These are phyloP conservation scores for Tauraco erythrolophus DNA, from an alignment of 2,113 vertebrate species.

Conservation along the genomic window DNA sequence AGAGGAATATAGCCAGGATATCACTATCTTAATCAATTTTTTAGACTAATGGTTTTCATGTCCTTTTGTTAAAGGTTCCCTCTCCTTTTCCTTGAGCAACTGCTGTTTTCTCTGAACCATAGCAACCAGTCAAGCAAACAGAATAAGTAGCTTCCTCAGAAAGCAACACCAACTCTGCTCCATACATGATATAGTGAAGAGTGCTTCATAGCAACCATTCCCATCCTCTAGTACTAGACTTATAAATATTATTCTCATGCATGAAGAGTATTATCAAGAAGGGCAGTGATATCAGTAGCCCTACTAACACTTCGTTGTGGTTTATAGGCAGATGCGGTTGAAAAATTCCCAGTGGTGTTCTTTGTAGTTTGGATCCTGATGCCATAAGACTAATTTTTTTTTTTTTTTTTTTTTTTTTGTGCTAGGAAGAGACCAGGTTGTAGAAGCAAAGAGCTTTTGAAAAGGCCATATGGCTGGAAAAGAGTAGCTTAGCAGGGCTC, in stretches of 20 bases:
- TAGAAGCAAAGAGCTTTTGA: not conserved
- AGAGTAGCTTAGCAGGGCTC: not conserved
- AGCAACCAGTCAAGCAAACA: slow-evolving; percentile 52
- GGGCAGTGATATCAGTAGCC: not conserved
- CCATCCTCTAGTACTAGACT: not conserved
- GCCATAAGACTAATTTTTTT: not conserved
- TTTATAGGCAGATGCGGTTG: not conserved
- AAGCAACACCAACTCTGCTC: slow-evolving; percentile 6
- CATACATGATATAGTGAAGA: not conserved
- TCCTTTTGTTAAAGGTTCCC: slow-evolving; percentile 13
- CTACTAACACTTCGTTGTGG: not conserved
- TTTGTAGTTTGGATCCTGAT: not conserved
- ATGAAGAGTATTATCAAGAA: not conserved
- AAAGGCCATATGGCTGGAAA: not conserved
- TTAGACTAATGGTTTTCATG: slow-evolving; percentile 27
- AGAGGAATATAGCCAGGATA: not conserved
- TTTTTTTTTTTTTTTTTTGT: not conserved
- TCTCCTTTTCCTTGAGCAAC: not conserved
- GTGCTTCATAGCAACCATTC: not conserved
- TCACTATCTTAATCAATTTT: slow-evolving; percentile 31
- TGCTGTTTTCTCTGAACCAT: slow-evolving; percentile 59
- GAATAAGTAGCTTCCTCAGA: not conserved
- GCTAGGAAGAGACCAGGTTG: not conserved
- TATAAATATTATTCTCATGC: not conserved
- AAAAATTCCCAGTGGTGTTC: not conserved